Percentiles rank a stretch among this genome's conserved stretches.
phyloP scores from a whole-genome alignment of 2,113 vertebrate species.

The Phaethornis superciliosus region DNA sequence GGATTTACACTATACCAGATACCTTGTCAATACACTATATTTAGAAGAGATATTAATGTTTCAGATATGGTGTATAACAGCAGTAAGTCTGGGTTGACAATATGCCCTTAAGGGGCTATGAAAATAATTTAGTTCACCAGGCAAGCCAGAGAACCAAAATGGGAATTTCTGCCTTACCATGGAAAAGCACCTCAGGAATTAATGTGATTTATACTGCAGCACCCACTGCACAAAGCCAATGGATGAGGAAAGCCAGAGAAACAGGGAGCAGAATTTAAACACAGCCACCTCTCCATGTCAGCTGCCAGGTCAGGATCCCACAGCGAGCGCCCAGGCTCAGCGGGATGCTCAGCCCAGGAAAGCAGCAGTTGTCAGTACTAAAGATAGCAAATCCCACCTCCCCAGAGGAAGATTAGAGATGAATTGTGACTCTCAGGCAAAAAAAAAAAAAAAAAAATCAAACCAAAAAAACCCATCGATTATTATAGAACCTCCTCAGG shows the following conservation, averaged over 20 bases:
- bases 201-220: conserved; percentile 60
- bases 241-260: not conserved
- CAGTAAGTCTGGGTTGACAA: conserved; percentile 67
- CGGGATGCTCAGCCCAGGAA: not conserved
- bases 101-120: conserved; percentile 69
- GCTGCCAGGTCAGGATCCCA: conserved; percentile 36
- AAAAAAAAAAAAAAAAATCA: not conserved
- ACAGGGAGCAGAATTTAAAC: not conserved
- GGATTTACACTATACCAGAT: conserved; percentile 77
- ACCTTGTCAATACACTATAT: conserved; percentile 67
- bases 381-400: conserved; percentile 39
- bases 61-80: conserved; percentile 50
- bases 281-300: fast-evolving
- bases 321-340: not conserved
- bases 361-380: not conserved
- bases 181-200: conserved; percentile 64
- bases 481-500: conserved; percentile 1
- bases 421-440: conserved; percentile 44
- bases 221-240: conserved; percentile 37
- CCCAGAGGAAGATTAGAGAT: conserved; percentile 1
- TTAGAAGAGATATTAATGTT: conserved; percentile 69
- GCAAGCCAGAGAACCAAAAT: conserved; percentile 57
- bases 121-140: conserved; percentile 66
- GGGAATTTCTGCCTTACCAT: conserved; percentile 58
- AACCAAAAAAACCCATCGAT: no score